Percentiles rank a stretch among this genome's conserved stretches.
phyloP scores from a whole-genome alignment of 2,888 invertebrate genomes.

The Caradrina clavipalpis region DNA sequence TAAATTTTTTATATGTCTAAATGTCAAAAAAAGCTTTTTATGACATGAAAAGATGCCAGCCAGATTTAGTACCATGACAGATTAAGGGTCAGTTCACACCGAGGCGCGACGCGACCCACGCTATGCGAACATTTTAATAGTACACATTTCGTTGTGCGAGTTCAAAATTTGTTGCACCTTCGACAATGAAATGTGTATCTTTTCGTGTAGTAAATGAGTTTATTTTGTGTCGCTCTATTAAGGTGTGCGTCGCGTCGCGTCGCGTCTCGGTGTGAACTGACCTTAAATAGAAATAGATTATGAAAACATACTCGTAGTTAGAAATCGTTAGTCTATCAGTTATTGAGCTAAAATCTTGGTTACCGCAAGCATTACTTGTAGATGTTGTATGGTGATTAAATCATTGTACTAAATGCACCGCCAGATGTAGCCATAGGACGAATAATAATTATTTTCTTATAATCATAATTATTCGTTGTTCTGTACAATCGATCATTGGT shows the following conservation, averaged over 20 bases:
- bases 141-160: too few relatives aligned
- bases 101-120: too few relatives aligned
- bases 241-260: too few relatives aligned
- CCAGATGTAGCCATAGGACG: background rate
- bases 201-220: too few relatives aligned
- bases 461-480: background rate
- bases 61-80: background rate
- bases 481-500: background rate
- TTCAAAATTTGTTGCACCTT: too few relatives aligned
- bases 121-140: too few relatives aligned
- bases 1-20: conserved; percentile 25
- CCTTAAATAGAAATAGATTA: background rate
- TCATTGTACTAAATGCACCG: background rate
- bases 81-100: too few relatives aligned
- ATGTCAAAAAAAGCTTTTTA: conserved; percentile 14
- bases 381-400: background rate
- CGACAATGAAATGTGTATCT: too few relatives aligned
- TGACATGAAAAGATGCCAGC: conserved; percentile 14
- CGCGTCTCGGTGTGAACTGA: too few relatives aligned
- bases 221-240: too few relatives aligned
- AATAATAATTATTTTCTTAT: too few relatives aligned
- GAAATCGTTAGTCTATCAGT: background rate
- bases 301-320: background rate
- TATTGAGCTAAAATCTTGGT: too few relatives aligned
- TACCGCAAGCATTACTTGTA: conserved; percentile 8